Conservation (phyloP, 30 jellyfish, hydroid and myxozoan genomes). For the Chironex yamaguchii region DNA sequence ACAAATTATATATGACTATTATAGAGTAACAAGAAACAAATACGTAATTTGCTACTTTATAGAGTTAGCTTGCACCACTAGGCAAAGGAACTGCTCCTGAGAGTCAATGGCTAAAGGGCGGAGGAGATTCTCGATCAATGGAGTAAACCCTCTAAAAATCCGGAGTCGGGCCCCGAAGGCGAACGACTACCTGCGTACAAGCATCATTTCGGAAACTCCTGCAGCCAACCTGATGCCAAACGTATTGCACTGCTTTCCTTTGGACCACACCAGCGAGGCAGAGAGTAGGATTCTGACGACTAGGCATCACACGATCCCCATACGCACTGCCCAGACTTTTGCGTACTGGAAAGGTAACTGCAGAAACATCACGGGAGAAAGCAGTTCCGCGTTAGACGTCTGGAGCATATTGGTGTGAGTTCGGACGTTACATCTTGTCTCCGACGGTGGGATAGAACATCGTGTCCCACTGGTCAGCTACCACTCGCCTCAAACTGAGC, state of each 20-base stretch:
- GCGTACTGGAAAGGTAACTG: neutral
- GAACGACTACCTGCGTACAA: too few relatives aligned
- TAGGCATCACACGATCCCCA: conserved; percentile 5
- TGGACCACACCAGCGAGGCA: neutral
- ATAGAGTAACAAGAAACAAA: too few relatives aligned
- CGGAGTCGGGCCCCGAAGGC: conserved; percentile 10
- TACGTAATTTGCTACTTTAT: too few relatives aligned
- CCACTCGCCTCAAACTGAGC: conserved; percentile 17
- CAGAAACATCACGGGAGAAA: conserved; percentile 9
- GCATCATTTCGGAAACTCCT: too few relatives aligned
- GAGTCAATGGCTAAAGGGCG: too few relatives aligned
- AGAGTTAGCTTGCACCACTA: too few relatives aligned
- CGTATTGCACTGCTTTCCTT: neutral
- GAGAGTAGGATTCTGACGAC: neutral
- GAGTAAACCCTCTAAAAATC: too few relatives aligned
- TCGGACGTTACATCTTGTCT: neutral
- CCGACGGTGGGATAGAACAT: too few relatives aligned
- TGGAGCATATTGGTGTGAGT: neutral
- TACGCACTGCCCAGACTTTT: conserved; percentile 27
- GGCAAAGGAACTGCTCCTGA: too few relatives aligned
- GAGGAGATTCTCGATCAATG: too few relatives aligned
- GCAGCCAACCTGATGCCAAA: too few relatives aligned
- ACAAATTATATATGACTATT: too few relatives aligned
- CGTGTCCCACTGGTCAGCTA: conserved; percentile 8
- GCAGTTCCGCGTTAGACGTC: conserved; percentile 11